Conservation (phyloP, 2,113 vertebrate genomes). For the Rostratula benghalensis region DNA sequence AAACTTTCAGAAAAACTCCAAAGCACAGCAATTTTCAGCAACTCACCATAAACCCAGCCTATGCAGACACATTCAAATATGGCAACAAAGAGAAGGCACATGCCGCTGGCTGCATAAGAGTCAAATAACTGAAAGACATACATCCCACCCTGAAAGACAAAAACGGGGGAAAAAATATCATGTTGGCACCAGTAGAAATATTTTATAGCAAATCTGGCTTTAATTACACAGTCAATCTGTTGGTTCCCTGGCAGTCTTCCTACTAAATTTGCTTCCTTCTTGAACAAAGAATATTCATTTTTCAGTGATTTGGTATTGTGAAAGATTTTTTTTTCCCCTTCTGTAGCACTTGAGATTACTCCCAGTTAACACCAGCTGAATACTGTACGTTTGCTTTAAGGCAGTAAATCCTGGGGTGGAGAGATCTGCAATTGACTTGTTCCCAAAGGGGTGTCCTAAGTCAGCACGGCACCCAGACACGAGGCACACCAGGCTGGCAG, state of each 20-base stretch:
- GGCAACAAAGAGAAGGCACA: conserved; percentile 98
- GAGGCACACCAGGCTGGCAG: fast-evolving
- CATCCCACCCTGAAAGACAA: conserved; percentile 89
- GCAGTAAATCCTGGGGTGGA: neutral
- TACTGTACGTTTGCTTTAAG: neutral
- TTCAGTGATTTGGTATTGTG: neutral
- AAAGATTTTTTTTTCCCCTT: neutral
- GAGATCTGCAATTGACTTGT: neutral
- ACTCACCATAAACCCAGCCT: conserved; percentile 97
- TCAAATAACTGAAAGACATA: conserved; percentile 98
- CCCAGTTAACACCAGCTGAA: neutral
- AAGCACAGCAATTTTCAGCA: neutral
- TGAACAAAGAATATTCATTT: neutral
- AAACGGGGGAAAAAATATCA: neutral
- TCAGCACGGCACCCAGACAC: fast-evolving
- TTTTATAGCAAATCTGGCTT: neutral
- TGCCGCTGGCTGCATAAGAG: conserved; percentile 94
- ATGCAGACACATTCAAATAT: conserved; percentile 98
- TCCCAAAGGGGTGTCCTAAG: neutral
- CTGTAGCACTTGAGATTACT: neutral
- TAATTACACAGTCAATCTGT: neutral
- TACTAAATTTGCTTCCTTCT: neutral
- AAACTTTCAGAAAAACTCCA: neutral
- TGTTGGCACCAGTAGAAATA: neutral
- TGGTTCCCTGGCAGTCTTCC: neutral